Conservation (phyloP, 2,888 invertebrate species). For the Heliconius sara region DNA sequence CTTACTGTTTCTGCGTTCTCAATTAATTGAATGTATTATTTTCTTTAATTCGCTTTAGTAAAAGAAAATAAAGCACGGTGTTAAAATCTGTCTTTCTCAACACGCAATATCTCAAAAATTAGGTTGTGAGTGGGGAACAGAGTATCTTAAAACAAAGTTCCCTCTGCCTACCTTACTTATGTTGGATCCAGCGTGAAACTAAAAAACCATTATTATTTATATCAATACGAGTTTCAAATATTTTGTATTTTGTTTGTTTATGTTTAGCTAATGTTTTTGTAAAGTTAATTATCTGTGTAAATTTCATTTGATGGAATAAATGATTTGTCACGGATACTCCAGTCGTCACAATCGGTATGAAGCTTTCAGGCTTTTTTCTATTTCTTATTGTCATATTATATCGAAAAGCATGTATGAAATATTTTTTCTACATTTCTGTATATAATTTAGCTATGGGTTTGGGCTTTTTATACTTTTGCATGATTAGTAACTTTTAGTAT, state of each 20-base stretch:
- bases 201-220: no score
- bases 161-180: no score
- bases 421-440: constrained; percentile 40
- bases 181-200: no score
- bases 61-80: no score
- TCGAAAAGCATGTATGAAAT: constrained; percentile 79
- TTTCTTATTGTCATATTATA: constrained; percentile 36
- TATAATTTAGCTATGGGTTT: constrained; percentile 57
- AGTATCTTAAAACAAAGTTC: no score
- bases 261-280: constrained; percentile 36
- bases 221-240: constrained; percentile 22
- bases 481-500: constrained; percentile 41
- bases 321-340: constrained; percentile 53
- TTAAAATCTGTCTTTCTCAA: no score
- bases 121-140: no score
- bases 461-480: constrained; percentile 58
- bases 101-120: no score
- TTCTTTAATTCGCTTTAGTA: no score
- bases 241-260: constrained; percentile 48
- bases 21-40: no score
- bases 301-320: constrained; percentile 63
- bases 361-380: constrained; percentile 76
- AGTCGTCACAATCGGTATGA: constrained; percentile 77
- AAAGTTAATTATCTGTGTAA: constrained; percentile 55
- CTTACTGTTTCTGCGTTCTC: no score